These are phyloP conservation scores for Euwallacea fornicatus DNA, from an alignment of 1,140 invertebrate species.

Conservation along the genomic window DNA sequence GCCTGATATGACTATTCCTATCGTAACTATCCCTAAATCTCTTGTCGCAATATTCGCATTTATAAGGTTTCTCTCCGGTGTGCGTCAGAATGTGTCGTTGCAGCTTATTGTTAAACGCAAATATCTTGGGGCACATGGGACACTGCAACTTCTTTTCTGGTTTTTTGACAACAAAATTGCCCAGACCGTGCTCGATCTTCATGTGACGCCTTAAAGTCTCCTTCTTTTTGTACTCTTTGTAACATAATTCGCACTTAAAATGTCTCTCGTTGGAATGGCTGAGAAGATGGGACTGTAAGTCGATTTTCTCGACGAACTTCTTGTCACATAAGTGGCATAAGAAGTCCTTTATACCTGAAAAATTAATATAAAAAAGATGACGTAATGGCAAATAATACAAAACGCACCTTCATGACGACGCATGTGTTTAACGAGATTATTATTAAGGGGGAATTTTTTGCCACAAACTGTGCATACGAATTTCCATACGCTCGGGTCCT, in stretches of 20 bases:
- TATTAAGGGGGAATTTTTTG: constrained; percentile 33
- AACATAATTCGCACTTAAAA: constrained; percentile 92
- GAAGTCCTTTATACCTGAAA: constrained; percentile 28
- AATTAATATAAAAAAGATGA: background rate
- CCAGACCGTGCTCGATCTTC: constrained; percentile 30
- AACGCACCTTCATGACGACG: constrained; percentile 31
- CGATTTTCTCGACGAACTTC: constrained; percentile 95
- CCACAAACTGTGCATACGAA: constrained; percentile 30
- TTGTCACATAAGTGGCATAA: constrained; percentile 96
- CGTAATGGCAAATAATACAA: background rate
- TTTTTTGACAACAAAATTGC: constrained; percentile 27
- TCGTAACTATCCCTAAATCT: constrained; percentile 33
- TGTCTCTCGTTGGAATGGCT: constrained; percentile 96
- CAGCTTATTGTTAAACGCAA: constrained; percentile 35
- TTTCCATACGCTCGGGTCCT: constrained; percentile 32
- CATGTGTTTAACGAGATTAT: constrained; percentile 34
- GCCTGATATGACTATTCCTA: constrained; percentile 32
- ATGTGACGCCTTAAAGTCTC: constrained; percentile 28
- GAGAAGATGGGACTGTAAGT: constrained; percentile 95
- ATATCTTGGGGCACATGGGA: constrained; percentile 32
- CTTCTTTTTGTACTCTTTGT: constrained; percentile 60
- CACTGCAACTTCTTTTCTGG: constrained; percentile 28
- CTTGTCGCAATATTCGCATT: constrained; percentile 33
- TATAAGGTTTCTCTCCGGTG: constrained; percentile 29
- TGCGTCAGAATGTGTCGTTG: constrained; percentile 35